These are phyloP conservation scores for Odontothrips loti DNA, from an alignment of 2,888 invertebrate genomes.

Conservation along the genomic window DNA sequence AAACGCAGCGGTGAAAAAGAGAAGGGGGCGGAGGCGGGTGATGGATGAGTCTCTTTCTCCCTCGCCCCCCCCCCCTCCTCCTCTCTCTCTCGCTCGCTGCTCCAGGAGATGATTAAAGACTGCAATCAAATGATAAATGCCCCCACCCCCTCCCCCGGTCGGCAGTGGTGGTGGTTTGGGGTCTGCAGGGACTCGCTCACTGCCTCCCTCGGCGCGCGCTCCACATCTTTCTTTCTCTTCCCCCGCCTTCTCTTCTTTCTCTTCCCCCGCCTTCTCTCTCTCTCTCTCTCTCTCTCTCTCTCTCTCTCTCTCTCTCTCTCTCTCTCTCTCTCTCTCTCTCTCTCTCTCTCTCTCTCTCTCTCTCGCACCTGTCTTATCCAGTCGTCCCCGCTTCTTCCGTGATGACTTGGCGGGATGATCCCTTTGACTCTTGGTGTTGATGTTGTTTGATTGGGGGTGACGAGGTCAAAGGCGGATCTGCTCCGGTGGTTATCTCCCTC, in stretches of 20 bases:
- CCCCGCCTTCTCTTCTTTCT: neutral
- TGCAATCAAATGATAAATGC: conserved; percentile 25
- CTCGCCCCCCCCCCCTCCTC: neutral
- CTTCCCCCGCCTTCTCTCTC: neutral
- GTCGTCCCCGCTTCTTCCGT: too few species aligned
- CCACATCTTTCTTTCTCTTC: neutral
- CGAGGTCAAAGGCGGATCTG: too few species aligned
- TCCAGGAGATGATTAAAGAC: conserved; percentile 16
- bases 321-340: neutral
- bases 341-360: too few species aligned
- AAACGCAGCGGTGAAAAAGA: neutral
- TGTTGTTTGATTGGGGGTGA: too few species aligned
- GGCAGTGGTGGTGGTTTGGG: neutral
- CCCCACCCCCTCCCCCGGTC: neutral
- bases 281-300: neutral
- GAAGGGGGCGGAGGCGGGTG: neutral
- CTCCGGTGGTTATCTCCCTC: neutral
- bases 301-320: too few species aligned
- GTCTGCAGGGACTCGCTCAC: neutral
- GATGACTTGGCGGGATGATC: too few species aligned
- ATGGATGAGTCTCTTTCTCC: neutral
- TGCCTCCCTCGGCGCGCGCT: neutral
- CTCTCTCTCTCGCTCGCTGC: neutral
- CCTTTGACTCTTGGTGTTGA: too few species aligned
- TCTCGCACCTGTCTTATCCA: too few species aligned